A percentile compares a stretch with the other conserved stretches of the same genome.
Evolutionary conservation across 2,888 invertebrate genomes (phyloP).

Genomic region (Tridacna crocea): DNA sequence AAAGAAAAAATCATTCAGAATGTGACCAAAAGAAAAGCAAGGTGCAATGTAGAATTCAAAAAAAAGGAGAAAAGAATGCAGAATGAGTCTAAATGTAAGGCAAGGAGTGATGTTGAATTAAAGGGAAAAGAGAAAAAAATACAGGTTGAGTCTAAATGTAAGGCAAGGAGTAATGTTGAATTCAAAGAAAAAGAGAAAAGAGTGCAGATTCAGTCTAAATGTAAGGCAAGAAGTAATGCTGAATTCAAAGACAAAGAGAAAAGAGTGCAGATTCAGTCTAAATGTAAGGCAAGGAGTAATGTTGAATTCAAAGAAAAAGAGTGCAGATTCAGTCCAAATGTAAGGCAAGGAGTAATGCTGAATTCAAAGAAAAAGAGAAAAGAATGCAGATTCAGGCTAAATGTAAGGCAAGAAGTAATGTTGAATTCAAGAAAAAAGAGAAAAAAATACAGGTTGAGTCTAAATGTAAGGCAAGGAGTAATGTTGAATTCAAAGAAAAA

Average conservation of each 20-base stretch:
- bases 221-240: not conserved
- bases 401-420: not conserved
- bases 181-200: conserved; percentile 17
- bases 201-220: conserved; percentile 12
- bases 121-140: not conserved
- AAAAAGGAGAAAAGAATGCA: not conserved
- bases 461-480: not conserved
- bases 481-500: not conserved
- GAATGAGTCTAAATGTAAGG: not conserved
- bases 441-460: not conserved
- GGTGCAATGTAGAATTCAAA: not conserved
- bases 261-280: not conserved
- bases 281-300: not conserved
- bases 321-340: not conserved
- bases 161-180: conserved; percentile 2
- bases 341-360: not conserved
- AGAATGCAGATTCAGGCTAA: not conserved
- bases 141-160: not conserved
- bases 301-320: not conserved
- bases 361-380: not conserved
- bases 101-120: not conserved
- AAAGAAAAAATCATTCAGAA: not conserved
- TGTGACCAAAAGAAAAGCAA: conserved; percentile 3
- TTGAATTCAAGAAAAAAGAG: not conserved
- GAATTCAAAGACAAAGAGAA: not conserved